Conservation (phyloP, 2,888 invertebrate genomes). For the Argynnis bischoffii region DNA sequence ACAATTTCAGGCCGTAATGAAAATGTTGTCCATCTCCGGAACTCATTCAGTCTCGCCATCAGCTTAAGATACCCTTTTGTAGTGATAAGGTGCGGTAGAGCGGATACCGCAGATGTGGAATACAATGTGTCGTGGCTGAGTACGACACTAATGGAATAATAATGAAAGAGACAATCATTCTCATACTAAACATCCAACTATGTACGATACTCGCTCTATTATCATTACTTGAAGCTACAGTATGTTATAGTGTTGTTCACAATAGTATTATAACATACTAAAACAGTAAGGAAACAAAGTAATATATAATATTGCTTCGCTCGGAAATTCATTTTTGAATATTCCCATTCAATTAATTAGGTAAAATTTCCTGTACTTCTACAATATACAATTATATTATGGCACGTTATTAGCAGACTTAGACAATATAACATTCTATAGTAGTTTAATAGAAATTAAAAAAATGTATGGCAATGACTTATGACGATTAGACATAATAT, state of each 20-base stretch:
- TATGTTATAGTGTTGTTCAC: too few species aligned
- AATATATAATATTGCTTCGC: too few species aligned
- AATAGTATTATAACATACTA: background rate
- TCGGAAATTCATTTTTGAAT: too few species aligned
- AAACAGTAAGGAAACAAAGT: background rate
- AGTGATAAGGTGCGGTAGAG: conserved; percentile 29
- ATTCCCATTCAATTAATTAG: too few species aligned
- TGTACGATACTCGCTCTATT: background rate
- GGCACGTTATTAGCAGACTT: too few species aligned
- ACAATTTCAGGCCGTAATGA: conserved; percentile 44
- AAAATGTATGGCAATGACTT: too few species aligned
- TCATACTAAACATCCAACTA: conserved; percentile 7
- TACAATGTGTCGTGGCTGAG: conserved; percentile 25
- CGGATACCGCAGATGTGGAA: conserved; percentile 29
- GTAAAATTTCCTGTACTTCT: too few species aligned
- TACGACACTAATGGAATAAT: conserved; percentile 32
- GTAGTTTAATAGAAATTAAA: too few species aligned
- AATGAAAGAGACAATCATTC: conserved; percentile 29
- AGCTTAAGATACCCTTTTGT: conserved; percentile 33
- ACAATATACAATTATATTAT: too few species aligned
- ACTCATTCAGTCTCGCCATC: conserved; percentile 55
- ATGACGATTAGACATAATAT: too few species aligned
- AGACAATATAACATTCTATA: too few species aligned
- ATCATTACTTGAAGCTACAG: background rate
- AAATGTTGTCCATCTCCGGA: conserved; percentile 54